Base-by-base conservation (phyloP, 2,797 vertebrate species). In the Arctocebus calabarensis region DNA sequence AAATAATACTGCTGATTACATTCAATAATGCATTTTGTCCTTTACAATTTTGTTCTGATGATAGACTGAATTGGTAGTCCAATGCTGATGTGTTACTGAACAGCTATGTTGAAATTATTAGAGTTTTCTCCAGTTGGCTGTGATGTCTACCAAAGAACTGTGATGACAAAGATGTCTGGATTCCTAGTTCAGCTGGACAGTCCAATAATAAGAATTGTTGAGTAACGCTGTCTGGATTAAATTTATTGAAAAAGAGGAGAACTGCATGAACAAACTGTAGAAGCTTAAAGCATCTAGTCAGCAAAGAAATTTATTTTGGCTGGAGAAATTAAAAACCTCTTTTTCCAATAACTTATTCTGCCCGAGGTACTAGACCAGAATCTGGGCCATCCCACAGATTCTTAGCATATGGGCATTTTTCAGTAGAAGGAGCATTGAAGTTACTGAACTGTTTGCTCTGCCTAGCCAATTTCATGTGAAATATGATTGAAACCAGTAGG, bases 401-500 rank as follows among this genome's bases (percentile, higher is more conserved):
- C 68, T 95, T 89, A 81, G 68, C 75, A 82, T 61, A 84, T 89
- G 73, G 19, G 27, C 40, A 57, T 82, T 89, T 96, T 93, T 86
- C 52, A 88, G 8, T 77, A 89, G 91, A 94, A 88, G 84, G 78
- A 90, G 7, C 52, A 32, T 20, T 89, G 62, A 62, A 96, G 64
- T 81, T 79, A 43, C 93, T 92, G 88, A 96, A 91, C 71, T 97
- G 70, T 90, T 93, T 95, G 62, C 73, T 95, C 82, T 91, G 62
- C 87, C 37, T 92, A 74, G 75, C 75, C 79, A 94, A 91, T 94
- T 91, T 96, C 92, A 96, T 94, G 89, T 7, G 61, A 96, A 97
- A 92, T 94, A 95, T 92, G 92, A 97, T 97, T 94, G 88, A 92
- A 94, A 88, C 79, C 92, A 73, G 83, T 96, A 87, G 57, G 48